A percentile compares a stretch with the other conserved stretches of the same genome.
phyloP scores from a whole-genome alignment of 1,140 invertebrate species.

The Drosophila arawakana region DNA sequence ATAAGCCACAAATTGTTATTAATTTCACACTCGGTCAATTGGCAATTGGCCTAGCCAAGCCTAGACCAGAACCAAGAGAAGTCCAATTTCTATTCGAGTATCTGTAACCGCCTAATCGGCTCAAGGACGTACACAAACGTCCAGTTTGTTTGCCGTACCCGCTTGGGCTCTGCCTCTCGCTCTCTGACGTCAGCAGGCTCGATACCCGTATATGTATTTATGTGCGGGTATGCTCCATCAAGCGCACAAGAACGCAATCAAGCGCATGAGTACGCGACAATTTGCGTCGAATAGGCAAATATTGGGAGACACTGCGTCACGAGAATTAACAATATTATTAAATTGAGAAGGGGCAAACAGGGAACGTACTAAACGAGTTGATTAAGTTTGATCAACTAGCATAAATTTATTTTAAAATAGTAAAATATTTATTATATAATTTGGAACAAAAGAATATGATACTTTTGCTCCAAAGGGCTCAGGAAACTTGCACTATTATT shows the following conservation, averaged over 20 bases:
- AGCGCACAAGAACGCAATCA: constrained; percentile 45
- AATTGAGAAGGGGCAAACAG: not conserved
- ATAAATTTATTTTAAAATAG: not conserved
- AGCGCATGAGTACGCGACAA: constrained; percentile 47
- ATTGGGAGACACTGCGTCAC: constrained; percentile 36
- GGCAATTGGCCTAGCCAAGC: constrained; percentile 54
- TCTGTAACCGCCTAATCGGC: constrained; percentile 11
- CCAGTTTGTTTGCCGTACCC: constrained; percentile 23
- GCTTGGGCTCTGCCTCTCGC: constrained; percentile 38
- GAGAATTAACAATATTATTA: constrained; percentile 50
- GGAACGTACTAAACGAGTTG: not conserved
- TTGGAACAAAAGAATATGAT: no score
- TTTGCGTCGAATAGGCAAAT: constrained; percentile 47
- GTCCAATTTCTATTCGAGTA: constrained; percentile 32
- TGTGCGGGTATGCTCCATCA: constrained; percentile 23
- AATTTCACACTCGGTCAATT: constrained; percentile 73
- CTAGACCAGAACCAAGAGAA: not conserved
- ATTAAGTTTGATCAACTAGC: no score
- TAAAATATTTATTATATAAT: no score
- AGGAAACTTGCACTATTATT: no score
- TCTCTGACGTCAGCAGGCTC: not conserved
- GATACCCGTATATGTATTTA: not conserved
- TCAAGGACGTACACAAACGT: constrained; percentile 56
- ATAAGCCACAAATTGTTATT: constrained; percentile 48
- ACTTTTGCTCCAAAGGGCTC: no score